Evolutionary conservation across 2,888 invertebrate species (phyloP).

Genomic region (Actias luna): DNA sequence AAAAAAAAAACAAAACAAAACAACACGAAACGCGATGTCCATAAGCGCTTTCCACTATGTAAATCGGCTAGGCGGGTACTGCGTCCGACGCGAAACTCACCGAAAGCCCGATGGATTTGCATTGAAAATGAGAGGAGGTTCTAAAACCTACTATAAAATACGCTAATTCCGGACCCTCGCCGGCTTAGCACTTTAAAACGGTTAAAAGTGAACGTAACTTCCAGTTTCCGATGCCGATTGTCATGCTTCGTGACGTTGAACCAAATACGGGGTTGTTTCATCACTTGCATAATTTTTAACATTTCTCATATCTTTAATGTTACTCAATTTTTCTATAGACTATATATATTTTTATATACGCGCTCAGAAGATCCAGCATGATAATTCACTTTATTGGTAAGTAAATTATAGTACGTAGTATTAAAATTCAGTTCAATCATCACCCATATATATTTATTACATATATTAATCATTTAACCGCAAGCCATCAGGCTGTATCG

Average conservation of each 20-base stretch:
- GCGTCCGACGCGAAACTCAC: conserved; percentile 27
- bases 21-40: background rate
- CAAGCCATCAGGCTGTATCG: too few relatives aligned
- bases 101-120: conserved; percentile 59
- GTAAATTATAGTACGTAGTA: too few relatives aligned
- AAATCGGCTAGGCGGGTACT: background rate
- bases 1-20: background rate
- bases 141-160: conserved; percentile 58
- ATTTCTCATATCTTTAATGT: background rate
- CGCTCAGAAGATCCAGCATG: too few relatives aligned
- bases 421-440: too few relatives aligned
- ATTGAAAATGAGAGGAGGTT: conserved; percentile 59
- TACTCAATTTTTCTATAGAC: background rate
- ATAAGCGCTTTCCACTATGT: background rate
- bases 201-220: conserved; percentile 37
- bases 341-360: background rate
- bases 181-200: conserved; percentile 47
- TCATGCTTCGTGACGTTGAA: background rate
- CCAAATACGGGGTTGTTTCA: background rate
- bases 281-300: background rate
- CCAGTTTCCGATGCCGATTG: background rate
- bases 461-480: too few relatives aligned
- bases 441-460: too few relatives aligned
- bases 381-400: too few relatives aligned
- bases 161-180: conserved; percentile 46